Evolutionary conservation across 2,888 invertebrate species (phyloP), one percentile per base, ranked within the genome.

Genomic region (Drosophila neotestacea): DNA sequence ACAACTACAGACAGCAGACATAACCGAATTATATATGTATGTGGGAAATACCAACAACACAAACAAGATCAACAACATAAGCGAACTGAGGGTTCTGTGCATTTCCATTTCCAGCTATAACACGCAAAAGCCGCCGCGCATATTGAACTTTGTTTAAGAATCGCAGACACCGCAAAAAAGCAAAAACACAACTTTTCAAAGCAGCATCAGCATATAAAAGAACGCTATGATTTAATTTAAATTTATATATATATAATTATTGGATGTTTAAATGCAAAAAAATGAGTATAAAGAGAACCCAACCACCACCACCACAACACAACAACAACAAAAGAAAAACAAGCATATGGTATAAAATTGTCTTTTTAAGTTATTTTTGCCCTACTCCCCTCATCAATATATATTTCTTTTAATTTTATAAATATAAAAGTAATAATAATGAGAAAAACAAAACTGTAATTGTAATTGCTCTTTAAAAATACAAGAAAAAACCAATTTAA

Each of bases 381-480:
- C 82, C 85, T 81, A 78, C 61, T 68, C 73, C 73, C 85, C 79
- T 87, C 88, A 87, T 85, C 87, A 84, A 87, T 82, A 84, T 87
- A 85, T 77, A 81, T 72, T 82, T 79, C 85, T 84, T 84, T 88
- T 88, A 88, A 84, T 88, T 88, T 84, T 88, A 87, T 84, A 88
- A 87, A 87, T 77, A 82, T 84, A 77, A 84, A 82, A 82, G 79
- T 84, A 87, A 87, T 83, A 81, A 78, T 87, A 85, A 85, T 85
- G 85, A 82, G 73, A 87, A 87, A 70, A 83, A 82, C 61, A 82
- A 79, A 81, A 87, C 82, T 87, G 85, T 84, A 84, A 84, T 84
- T 84, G 85, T 84, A 84, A 84, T 84, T 78, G 87, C 81, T 84
- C 87, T 84, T 84, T 75, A 86, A 42, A 77, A 77, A 77, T 69